Percentiles rank a stretch among this genome's conserved stretches.
phyloP scores from a whole-genome alignment of 2,113 vertebrate genomes.

The Malurus alboscapulatus region DNA sequence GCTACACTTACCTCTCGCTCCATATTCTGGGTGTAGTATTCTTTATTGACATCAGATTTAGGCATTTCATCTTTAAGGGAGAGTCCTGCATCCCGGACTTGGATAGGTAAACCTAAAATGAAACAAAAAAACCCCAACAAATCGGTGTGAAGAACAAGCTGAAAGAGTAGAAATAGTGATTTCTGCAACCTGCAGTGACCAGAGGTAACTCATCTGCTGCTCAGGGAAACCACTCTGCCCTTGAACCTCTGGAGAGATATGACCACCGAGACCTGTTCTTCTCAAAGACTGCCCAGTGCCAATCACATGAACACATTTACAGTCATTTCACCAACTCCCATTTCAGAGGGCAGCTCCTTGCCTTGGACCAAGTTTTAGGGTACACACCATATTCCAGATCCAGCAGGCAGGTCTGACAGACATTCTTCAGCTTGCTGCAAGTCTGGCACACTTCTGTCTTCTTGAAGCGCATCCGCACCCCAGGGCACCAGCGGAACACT shows the following conservation, averaged over 20 bases:
- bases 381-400: slow-evolving; percentile 95
- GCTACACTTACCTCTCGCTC: slow-evolving; percentile 86
- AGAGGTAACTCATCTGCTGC: not conserved
- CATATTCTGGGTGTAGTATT: slow-evolving; percentile 99
- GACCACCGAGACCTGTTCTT: not conserved
- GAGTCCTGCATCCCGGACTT: slow-evolving; percentile 93
- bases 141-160: not conserved
- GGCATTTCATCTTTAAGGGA: slow-evolving; percentile 96
- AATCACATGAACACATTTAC: fast-evolving
- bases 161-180: not conserved
- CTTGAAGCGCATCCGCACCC: slow-evolving; percentile 97
- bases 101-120: slow-evolving; percentile 90
- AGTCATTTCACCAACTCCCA: not conserved
- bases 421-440: slow-evolving; percentile 98
- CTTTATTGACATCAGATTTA: slow-evolving; percentile 96
- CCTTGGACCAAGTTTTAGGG: not conserved
- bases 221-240: not conserved
- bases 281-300: not conserved
- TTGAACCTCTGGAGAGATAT: not conserved
- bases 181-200: not conserved
- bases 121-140: not conserved
- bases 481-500: slow-evolving; percentile 97
- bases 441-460: slow-evolving; percentile 99
- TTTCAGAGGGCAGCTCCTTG: not conserved
- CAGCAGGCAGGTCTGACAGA: slow-evolving; percentile 96